Conservation (phyloP, 2,888 invertebrate species). For the Mythimna albipuncta region DNA sequence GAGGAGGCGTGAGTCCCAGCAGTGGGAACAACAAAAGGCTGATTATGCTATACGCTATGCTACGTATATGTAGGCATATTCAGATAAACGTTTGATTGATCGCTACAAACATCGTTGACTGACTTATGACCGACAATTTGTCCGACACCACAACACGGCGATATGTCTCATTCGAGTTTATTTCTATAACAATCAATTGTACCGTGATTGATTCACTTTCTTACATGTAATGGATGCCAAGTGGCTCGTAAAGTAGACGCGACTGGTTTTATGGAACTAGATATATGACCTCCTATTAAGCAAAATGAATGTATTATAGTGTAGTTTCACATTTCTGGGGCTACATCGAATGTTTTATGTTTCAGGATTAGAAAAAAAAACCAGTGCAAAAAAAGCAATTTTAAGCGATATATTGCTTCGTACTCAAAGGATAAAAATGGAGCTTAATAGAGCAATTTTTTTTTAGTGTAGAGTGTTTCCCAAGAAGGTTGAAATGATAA, state of each 20-base stretch:
- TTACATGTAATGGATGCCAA: constrained; percentile 18
- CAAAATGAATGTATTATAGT: constrained; percentile 7
- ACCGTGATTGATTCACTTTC: constrained; percentile 39
- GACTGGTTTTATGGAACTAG: background rate
- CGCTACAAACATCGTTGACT: constrained; percentile 3
- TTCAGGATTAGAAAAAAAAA: too few species aligned
- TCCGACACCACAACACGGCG: constrained; percentile 15
- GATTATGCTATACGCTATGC: too few species aligned
- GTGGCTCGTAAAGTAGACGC: constrained; percentile 4
- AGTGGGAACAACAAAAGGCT: too few species aligned
- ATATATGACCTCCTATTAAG: background rate
- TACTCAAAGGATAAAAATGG: too few species aligned
- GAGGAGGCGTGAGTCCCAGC: too few species aligned
- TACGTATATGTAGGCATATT: background rate
- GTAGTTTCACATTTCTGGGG: background rate
- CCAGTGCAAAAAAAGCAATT: too few species aligned
- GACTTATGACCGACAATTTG: constrained; percentile 36
- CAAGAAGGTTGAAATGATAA: too few species aligned
- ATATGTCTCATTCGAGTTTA: constrained; percentile 15
- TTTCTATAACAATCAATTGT: constrained; percentile 35
- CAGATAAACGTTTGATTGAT: constrained; percentile 31
- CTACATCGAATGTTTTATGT: too few species aligned
- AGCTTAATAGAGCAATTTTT: too few species aligned
- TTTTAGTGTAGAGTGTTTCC: too few species aligned
- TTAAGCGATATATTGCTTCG: too few species aligned